Evolutionary conservation across 2,113 vertebrate species (phyloP).

Genomic region (Labeo catla): DNA sequence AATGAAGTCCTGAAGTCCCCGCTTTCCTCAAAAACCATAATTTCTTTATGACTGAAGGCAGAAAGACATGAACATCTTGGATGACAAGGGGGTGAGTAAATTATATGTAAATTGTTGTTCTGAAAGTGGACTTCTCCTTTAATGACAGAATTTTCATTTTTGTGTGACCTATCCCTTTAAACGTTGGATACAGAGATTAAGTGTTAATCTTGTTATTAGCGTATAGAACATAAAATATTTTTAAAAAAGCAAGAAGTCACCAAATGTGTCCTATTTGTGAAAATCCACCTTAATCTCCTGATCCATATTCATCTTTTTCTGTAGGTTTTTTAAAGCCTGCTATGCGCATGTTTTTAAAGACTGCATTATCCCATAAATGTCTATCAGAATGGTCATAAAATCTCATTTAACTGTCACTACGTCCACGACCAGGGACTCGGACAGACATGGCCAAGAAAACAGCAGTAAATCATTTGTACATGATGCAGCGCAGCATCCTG

Average conservation of each 20-base stretch:
- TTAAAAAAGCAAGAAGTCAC: background rate
- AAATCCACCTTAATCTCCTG: background rate
- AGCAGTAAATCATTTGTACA: conserved; percentile 22
- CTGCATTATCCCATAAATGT: conserved; percentile 45
- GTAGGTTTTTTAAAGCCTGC: background rate
- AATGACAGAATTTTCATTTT: too few species aligned
- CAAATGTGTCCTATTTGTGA: background rate
- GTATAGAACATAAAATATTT: too few species aligned
- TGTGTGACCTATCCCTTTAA: background rate
- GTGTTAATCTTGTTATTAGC: too few species aligned
- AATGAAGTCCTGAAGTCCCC: too few species aligned
- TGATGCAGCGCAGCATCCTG: background rate
- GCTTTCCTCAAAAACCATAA: too few species aligned
- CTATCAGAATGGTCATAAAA: conserved; percentile 45
- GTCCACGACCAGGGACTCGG: background rate
- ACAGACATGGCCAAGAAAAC: conserved; percentile 23
- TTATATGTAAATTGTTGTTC: too few species aligned
- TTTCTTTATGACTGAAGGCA: too few species aligned
- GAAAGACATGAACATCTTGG: too few species aligned
- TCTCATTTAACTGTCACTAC: background rate
- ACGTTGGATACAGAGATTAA: background rate
- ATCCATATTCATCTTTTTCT: background rate
- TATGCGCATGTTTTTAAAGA: conserved; percentile 4
- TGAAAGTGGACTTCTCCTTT: too few species aligned
- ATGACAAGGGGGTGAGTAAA: too few species aligned